Percentiles rank a stretch among this genome's conserved stretches.
Evolutionary conservation across 2,113 vertebrate species (phyloP).

Genomic region (Apteryx mantelli): DNA sequence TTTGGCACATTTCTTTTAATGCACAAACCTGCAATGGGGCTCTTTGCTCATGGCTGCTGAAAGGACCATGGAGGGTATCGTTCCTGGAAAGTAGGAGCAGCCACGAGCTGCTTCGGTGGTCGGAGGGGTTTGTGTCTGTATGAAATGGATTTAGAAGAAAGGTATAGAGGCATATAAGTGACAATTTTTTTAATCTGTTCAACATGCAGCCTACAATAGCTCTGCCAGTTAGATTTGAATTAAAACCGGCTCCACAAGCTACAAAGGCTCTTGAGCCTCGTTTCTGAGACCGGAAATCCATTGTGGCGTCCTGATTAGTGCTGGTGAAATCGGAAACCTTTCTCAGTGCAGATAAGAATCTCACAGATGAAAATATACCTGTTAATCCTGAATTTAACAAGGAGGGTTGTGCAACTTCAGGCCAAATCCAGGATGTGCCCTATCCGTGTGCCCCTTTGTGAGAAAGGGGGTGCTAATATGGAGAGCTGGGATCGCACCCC

Average conservation of each 20-base stretch:
- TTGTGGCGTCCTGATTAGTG: constrained; percentile 59
- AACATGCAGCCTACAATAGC: neutral
- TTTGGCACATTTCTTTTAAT: neutral
- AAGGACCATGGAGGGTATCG: neutral
- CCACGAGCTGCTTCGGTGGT: neutral
- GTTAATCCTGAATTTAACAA: constrained; percentile 62
- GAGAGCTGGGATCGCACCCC: neutral
- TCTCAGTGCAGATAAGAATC: constrained; percentile 50
- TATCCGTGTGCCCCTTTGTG: neutral
- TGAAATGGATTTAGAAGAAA: constrained; percentile 17
- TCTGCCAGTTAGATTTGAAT: constrained; percentile 37
- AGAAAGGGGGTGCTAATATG: neutral
- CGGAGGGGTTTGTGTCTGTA: neutral
- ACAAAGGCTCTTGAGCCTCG: constrained; percentile 7
- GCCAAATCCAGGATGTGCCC: constrained; percentile 28
- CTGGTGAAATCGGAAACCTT: constrained; percentile 68
- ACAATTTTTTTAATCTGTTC: constrained; percentile 4
- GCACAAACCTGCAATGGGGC: neutral
- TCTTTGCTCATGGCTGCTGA: neutral
- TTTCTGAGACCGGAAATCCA: constrained; percentile 39
- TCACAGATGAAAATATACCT: constrained; percentile 58
- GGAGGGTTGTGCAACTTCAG: neutral
- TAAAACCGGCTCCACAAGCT: constrained; percentile 37
- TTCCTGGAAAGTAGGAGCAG: neutral
- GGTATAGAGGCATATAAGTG: neutral